Conservation (phyloP, 30 jellyfish, hydroid and myxozoan genomes). For the Hydractinia symbiolongicarpus region DNA sequence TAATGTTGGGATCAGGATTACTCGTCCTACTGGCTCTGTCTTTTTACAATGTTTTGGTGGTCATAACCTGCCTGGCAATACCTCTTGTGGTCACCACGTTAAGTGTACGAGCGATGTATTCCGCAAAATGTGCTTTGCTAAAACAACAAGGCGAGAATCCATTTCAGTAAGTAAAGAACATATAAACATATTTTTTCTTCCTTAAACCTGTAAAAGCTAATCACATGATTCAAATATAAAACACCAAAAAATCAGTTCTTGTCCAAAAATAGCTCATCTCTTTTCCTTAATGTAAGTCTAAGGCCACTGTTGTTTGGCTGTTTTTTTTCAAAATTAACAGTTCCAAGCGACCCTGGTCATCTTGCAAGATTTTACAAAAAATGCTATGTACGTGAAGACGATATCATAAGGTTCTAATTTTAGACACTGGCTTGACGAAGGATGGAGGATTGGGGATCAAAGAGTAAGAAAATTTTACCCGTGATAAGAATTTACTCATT, state of each 20-base stretch:
- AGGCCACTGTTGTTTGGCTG: too few species aligned
- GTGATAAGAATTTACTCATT: too few species aligned
- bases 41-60: conserved; percentile 55
- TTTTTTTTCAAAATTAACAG: too few species aligned
- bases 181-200: too few species aligned
- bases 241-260: too few species aligned
- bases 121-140: conserved; percentile 54
- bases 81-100: conserved; percentile 53
- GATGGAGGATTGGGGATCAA: conserved; percentile 3
- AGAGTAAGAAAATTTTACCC: not conserved
- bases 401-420: not conserved
- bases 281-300: too few species aligned
- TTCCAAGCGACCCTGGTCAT: too few species aligned
- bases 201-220: too few species aligned
- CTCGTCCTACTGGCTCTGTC: conserved; percentile 64
- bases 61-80: conserved; percentile 60
- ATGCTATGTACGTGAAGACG: too few species aligned
- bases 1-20: conserved; percentile 27
- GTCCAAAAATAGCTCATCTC: too few species aligned
- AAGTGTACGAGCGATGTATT: conserved; percentile 55
- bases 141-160: conserved; percentile 63
- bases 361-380: too few species aligned
- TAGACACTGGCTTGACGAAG: conserved; percentile 7
- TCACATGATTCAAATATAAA: too few species aligned
- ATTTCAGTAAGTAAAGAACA: conserved; percentile 49